Evolutionary conservation across 2,888 invertebrate genomes (phyloP).

Genomic region (Ecdyonurus torrentis): DNA sequence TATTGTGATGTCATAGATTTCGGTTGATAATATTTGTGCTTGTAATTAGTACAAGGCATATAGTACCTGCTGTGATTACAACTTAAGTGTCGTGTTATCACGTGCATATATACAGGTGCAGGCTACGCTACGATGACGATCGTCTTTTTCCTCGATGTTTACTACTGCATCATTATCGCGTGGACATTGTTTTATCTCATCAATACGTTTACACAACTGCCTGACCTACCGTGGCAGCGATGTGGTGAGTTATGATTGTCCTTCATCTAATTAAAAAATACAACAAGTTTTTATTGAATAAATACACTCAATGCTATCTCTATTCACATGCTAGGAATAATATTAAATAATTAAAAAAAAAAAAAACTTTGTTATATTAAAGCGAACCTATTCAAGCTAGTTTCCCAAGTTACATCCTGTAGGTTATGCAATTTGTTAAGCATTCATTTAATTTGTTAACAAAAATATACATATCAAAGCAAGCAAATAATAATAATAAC

Average conservation of each 20-base stretch:
- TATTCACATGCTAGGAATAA: not conserved
- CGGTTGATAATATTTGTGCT: no score
- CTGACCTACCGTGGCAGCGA: conserved; percentile 41
- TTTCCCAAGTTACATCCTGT: no score
- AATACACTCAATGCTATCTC: no score
- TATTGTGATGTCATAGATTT: no score
- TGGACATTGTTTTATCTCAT: conserved; percentile 56
- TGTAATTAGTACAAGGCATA: no score
- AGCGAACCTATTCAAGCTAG: no score
- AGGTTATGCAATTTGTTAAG: no score
- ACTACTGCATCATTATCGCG: conserved; percentile 59
- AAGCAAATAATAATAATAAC: no score
- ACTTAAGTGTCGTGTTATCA: not conserved
- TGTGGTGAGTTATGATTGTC: conserved; percentile 31
- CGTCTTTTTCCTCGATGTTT: conserved; percentile 57
- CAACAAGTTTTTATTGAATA: no score
- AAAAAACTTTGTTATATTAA: not conserved
- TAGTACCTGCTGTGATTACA: no score
- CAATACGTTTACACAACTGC: conserved; percentile 38
- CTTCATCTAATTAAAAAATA: conserved; percentile 11
- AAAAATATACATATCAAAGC: no score
- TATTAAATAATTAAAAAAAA: not conserved
- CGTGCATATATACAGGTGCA: conserved; percentile 31
- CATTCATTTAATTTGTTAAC: no score
- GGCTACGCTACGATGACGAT: conserved; percentile 61